These are phyloP conservation scores for Phyllotreta striolata DNA, from an alignment of 2,888 invertebrate species.

Conservation along the genomic window DNA sequence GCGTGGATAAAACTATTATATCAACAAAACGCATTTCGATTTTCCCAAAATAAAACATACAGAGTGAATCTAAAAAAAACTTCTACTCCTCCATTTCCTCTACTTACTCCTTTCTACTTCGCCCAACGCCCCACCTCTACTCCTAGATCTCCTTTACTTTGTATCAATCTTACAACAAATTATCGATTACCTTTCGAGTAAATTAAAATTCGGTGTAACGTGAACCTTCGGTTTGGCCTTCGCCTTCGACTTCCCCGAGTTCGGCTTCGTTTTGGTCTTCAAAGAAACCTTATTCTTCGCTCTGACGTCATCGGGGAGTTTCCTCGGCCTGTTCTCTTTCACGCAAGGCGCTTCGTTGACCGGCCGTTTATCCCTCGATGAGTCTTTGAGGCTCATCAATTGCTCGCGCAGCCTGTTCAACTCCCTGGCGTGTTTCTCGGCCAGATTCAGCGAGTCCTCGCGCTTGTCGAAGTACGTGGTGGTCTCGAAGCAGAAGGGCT, in stretches of 20 bases:
- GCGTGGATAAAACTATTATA: no score
- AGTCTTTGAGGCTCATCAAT: constrained; percentile 51
- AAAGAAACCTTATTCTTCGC: constrained; percentile 41
- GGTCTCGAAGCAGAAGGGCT: constrained; percentile 51
- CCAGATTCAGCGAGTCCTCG: constrained; percentile 49
- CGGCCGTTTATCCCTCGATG: constrained; percentile 15
- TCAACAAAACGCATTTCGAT: no score
- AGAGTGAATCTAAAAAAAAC: no score
- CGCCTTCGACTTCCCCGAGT: constrained; percentile 30
- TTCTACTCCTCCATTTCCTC: no score
- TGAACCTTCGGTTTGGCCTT: constrained; percentile 37
- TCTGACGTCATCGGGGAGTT: constrained; percentile 23
- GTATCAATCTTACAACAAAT: no score
- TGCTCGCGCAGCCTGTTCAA: constrained; percentile 55
- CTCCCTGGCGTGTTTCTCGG: constrained; percentile 54
- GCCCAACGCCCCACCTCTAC: no score
- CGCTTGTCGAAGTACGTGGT: constrained; percentile 56
- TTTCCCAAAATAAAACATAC: no score
- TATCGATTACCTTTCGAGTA: constrained; percentile 31
- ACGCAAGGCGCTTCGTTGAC: neutral
- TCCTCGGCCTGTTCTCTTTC: constrained; percentile 3
- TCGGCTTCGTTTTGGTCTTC: constrained; percentile 40
- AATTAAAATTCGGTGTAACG: constrained; percentile 14
- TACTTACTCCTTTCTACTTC: no score
- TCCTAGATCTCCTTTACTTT: no score